phyloP scores from a whole-genome alignment of 2,113 vertebrate genomes.

The Romanogobio albipinnatus region DNA sequence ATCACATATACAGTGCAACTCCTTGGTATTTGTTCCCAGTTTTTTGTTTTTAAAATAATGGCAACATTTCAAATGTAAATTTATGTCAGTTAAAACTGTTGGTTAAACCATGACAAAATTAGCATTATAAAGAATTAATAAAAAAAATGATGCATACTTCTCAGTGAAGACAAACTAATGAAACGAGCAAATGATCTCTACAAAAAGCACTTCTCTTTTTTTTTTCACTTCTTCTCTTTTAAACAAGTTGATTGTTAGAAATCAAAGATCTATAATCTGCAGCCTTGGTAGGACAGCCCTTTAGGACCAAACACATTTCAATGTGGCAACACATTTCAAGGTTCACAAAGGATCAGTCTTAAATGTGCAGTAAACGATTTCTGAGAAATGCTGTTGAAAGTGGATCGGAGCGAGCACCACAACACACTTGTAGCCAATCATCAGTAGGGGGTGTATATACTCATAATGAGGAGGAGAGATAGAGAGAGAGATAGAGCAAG shows the following conservation, averaged over 20 bases:
- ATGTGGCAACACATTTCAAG: neutral
- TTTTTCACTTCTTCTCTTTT: too few relatives aligned
- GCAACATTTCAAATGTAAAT: neutral
- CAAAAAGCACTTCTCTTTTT: constrained; percentile 13
- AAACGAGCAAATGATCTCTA: neutral
- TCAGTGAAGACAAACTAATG: neutral
- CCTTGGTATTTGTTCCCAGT: neutral
- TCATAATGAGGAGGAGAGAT: too few relatives aligned
- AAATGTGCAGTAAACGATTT: neutral
- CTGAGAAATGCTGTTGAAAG: too few relatives aligned
- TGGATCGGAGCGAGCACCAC: too few relatives aligned
- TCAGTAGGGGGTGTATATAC: too few relatives aligned
- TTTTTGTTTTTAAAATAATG: neutral
- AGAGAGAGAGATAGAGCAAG: too few relatives aligned
- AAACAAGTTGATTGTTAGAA: constrained; percentile 1
- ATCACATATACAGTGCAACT: constrained; percentile 4
- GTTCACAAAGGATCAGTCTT: neutral
- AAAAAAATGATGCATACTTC: neutral
- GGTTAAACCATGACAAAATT: neutral
- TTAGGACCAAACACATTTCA: neutral
- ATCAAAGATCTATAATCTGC: constrained; percentile 19
- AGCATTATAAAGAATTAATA: neutral
- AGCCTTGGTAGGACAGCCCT: constrained; percentile 23
- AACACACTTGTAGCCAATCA: too few relatives aligned
- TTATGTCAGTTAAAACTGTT: neutral